Base-by-base conservation (phyloP, 2,888 invertebrate genomes). In the Drosophila affinis region DNA sequence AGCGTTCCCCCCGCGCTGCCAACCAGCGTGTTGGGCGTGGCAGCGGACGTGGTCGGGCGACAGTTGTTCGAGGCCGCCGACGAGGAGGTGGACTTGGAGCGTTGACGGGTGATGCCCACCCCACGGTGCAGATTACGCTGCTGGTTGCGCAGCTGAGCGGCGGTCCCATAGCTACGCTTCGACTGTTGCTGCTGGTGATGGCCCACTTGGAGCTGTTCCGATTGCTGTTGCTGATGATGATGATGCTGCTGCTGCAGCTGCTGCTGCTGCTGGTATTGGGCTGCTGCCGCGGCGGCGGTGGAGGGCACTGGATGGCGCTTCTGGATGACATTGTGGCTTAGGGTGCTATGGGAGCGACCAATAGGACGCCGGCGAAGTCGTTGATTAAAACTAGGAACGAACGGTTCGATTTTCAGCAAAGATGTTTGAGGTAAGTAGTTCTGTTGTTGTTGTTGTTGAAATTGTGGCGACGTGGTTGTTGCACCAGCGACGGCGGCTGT, bases 401-500 rank as follows among this genome's bases (percentile, higher is more conserved):
- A 92, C 60, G 92, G 92, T 89, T 92, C 92, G 67, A 92, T 92
- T 90, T 92, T 92, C 85, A 92, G 89, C 88, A 92, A 87, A 80
- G 90, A 89, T 72, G 91, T 89, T 87, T 91, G 92, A 91, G 92
- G 91, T 90, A 91, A 84, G 78, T 90, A 84, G 81, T 82, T 80
- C 76, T 86, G 84, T 80, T 77, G 81, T 76, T 63, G 77, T 67
- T 67, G 75, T 55, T 52, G 76, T 69, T 47, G 78, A 6, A 34
- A 68, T 17, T 62, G 78, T 39, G 57, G 81, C 53, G 49, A 68
- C 39, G 52, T 9, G 32, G 29, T 2, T 29, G 29, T 29, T 29
- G 29, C 29, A 29, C 29, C 29, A 29, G 7, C 9, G 29, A 9
- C 29, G 29, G 17, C 44, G 46, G 72, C 32, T 60, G 70, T 52